Evolutionary conservation across 1,140 invertebrate species (phyloP).

Genomic region (Thaumatotibia leucotreta): DNA sequence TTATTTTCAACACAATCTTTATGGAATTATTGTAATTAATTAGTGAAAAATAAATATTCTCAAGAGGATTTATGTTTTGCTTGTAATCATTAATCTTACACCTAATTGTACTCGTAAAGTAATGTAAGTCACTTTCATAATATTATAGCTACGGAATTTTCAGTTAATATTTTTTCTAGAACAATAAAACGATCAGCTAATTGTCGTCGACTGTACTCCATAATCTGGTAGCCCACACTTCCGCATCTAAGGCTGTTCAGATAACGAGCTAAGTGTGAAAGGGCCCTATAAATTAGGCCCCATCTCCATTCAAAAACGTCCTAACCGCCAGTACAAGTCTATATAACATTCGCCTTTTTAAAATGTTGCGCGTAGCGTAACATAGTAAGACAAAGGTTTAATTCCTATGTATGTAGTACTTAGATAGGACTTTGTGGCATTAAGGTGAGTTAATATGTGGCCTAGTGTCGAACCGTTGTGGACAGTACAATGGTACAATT

Average conservation of each 20-base stretch:
- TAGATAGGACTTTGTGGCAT: background rate
- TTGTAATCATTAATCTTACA: too few relatives aligned
- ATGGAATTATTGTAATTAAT: too few relatives aligned
- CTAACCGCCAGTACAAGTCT: background rate
- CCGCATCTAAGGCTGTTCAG: background rate
- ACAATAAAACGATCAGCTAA: background rate
- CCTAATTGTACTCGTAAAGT: too few relatives aligned
- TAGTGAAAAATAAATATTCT: too few relatives aligned
- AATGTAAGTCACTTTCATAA: too few relatives aligned
- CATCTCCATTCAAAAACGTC: background rate
- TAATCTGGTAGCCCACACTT: background rate
- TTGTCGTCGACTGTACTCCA: background rate
- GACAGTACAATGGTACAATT: background rate
- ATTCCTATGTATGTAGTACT: background rate
- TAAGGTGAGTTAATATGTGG: background rate
- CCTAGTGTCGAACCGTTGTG: background rate
- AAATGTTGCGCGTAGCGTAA: too few relatives aligned
- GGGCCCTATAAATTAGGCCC: background rate
- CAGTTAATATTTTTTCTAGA: too few relatives aligned
- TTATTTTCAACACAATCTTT: too few relatives aligned
- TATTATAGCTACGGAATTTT: too few relatives aligned
- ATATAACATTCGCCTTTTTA: background rate
- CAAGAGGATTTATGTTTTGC: too few relatives aligned
- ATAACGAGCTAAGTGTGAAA: background rate
- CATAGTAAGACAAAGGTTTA: background rate